A percentile compares a stretch with the other conserved stretches of the same genome.
phyloP scores from a whole-genome alignment of 92 coral and sea anemone genomes.

The Phenganax stokvisi region DNA sequence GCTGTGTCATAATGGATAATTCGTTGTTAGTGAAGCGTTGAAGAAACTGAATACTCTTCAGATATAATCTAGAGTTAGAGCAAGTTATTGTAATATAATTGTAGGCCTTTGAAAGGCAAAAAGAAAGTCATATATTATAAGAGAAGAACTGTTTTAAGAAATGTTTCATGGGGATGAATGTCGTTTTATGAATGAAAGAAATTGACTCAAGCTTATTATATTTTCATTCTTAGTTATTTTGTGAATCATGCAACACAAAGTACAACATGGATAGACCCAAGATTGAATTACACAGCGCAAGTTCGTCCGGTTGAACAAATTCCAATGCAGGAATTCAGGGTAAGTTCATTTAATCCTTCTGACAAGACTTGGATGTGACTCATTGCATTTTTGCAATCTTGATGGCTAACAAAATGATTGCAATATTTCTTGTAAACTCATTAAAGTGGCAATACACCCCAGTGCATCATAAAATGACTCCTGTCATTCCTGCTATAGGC shows the following conservation, averaged over 20 bases:
- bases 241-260: slow-evolving; percentile 65
- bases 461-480: too few species aligned
- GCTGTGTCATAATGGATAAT: too few species aligned
- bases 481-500: not conserved
- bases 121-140: too few species aligned
- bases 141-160: too few species aligned
- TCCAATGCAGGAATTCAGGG: slow-evolving; percentile 15
- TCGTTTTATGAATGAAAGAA: not conserved
- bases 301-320: slow-evolving; percentile 8
- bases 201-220: not conserved
- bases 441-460: not conserved
- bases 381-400: too few species aligned
- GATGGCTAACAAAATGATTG: not conserved
- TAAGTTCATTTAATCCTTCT: not conserved
- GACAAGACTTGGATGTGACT: too few species aligned
- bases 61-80: too few species aligned
- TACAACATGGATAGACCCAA: slow-evolving; percentile 85
- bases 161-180: too few species aligned
- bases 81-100: too few species aligned
- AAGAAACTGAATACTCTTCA: too few species aligned
- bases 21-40: too few species aligned
- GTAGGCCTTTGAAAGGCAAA: too few species aligned
- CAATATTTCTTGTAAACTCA: not conserved
- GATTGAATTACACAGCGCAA: slow-evolving; percentile 32
- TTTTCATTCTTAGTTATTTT: slow-evolving; percentile 59